Percentiles rank a stretch among this genome's conserved stretches.
phyloP scores from a whole-genome alignment of 2,113 vertebrate genomes.

The Lophotis ruficrista region DNA sequence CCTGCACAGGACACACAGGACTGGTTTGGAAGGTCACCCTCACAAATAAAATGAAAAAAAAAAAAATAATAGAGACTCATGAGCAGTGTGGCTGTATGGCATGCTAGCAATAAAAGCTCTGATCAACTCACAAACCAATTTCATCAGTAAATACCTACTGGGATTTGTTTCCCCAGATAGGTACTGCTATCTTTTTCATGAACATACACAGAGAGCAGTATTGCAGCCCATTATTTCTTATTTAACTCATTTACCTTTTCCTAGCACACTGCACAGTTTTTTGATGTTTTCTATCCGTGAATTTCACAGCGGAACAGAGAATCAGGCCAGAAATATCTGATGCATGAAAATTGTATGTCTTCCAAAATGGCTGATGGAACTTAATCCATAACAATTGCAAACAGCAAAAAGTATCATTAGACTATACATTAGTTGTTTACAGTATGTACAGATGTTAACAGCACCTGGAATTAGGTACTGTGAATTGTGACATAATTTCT shows the following conservation, averaged over 20 bases:
- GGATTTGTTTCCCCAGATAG: background rate
- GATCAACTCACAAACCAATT: background rate
- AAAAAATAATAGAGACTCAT: accelerated
- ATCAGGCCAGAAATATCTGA: background rate
- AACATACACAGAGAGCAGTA: background rate
- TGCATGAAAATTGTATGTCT: background rate
- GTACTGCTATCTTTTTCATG: background rate
- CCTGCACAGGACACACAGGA: background rate
- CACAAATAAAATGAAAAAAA: background rate
- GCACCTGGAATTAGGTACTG: background rate
- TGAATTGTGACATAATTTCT: background rate
- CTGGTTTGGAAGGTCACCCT: background rate
- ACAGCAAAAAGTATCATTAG: background rate
- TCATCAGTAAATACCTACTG: background rate
- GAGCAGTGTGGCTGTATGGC: background rate
- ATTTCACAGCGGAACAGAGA: background rate
- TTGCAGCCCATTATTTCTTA: background rate
- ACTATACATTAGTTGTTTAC: background rate
- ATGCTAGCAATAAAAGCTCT: background rate
- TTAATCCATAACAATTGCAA: background rate
- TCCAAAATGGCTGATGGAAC: background rate
- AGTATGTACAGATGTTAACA: background rate
- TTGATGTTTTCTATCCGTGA: background rate
- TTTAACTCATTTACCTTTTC: background rate
- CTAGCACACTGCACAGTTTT: background rate